Base-by-base conservation (phyloP, 2,113 vertebrate genomes). In the Rhizomys pruinosus region DNA sequence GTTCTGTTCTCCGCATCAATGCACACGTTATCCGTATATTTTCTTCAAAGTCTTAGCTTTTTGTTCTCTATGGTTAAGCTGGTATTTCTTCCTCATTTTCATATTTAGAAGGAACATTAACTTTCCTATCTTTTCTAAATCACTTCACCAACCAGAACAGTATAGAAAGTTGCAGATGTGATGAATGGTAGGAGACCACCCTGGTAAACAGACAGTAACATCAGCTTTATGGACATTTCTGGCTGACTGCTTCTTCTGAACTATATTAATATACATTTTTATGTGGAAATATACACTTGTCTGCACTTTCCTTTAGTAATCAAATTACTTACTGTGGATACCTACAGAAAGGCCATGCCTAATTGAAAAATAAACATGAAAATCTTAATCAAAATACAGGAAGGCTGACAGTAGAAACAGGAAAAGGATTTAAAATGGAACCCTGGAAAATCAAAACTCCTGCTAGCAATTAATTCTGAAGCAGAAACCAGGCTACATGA, bases 221-320 rank as follows among this genome's bases (percentile, higher is more conserved):
- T 3, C 29, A 61, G 81, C 52, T 34, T 72, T 19, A 73, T 2
- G 47, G 47, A 20, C 32, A 52, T 86, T 77, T 72, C 23, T 22
- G 90, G 55, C 2, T 72, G 57, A 89, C 17, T 84, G 12, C 39
- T 59, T 92, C 90, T 47, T 81, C n/a, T 52, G 71, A 92, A 84
- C n/a, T 84, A 39, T 59, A 64, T 57, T 47, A 8, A 39, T 22
- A 2, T 25, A 73, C 72, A 5, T 77, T 89, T 84, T 27, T 84
- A 76, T 84, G 47, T 22, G 9, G 44, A 92, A 92, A 64, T 59
- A 82, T 32, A 37, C 23, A 55, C 34, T 7, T 72, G 25, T 64
- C 63, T 44, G 42, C 2, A 79, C 79, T 64, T 0, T 42, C 72
- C 77, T 55, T 6, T 27, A 68, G 59, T 22, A 76, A 44, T 79